These are phyloP conservation scores for Syngnathus rostellatus DNA, from an alignment of 2,797 vertebrate genomes.

Conservation along the genomic window DNA sequence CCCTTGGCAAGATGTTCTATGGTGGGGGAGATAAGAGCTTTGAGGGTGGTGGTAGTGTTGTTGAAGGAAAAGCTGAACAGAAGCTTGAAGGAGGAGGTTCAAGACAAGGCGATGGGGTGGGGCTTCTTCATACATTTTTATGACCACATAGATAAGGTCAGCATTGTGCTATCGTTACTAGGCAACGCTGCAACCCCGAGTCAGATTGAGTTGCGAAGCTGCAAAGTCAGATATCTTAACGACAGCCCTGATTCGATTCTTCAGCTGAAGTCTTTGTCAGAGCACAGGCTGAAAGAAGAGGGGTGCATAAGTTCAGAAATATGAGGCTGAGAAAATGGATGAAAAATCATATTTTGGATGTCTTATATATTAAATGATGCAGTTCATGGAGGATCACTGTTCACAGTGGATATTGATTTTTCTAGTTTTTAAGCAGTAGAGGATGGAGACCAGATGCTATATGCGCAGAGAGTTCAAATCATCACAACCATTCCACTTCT, in stretches of 20 bases:
- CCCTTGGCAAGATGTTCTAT: conserved; percentile 54
- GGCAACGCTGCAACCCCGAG: conserved; percentile 76
- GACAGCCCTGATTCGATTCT: conserved; percentile 45
- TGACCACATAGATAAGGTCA: conserved; percentile 81
- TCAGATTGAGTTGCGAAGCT: conserved; percentile 73
- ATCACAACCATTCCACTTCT: conserved; percentile 41
- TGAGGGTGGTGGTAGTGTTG: conserved; percentile 33
- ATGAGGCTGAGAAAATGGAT: conserved; percentile 41
- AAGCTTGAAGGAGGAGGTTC: conserved; percentile 37
- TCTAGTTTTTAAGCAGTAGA: conserved; percentile 56
- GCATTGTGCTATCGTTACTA: conserved; percentile 77
- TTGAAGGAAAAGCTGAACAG: conserved; percentile 40
- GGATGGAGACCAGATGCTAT: conserved; percentile 52
- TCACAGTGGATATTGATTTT: conserved; percentile 64
- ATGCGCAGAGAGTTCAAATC: conserved; percentile 59
- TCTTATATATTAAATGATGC: conserved; percentile 62
- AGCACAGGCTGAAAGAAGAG: conserved; percentile 39
- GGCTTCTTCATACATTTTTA: conserved; percentile 78
- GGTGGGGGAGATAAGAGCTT: conserved; percentile 38
- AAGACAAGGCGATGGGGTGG: conserved; percentile 8
- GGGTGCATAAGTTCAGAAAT: conserved; percentile 11
- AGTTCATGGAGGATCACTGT: conserved; percentile 54
- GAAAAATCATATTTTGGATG: conserved; percentile 39
- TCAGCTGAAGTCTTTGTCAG: conserved; percentile 37
- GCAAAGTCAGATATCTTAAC: conserved; percentile 72